Evolutionary conservation across 2,888 invertebrate species (phyloP), one percentile per base, ranked within the genome.

Genomic region (Andrena haemorrhoa): DNA sequence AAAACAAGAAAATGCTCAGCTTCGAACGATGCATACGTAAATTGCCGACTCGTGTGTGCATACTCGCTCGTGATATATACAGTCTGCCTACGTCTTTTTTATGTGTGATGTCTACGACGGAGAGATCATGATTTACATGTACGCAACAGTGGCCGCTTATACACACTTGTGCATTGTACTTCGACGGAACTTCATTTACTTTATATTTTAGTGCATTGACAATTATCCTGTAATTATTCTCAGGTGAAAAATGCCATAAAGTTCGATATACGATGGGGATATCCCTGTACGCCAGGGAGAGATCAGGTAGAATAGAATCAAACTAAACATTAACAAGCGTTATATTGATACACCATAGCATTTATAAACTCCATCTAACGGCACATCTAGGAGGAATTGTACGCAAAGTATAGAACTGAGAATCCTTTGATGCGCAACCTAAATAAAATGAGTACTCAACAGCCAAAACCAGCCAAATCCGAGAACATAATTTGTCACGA

Each of bases 221-320:
- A 63, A 78, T 78, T 78, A 71, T 66, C 65, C 65, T 79, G 71
- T 71, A 79, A 79, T 79, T 71, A 78, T 78, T 79, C 79, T 79
- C 79, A 78, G 79, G 79, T 79, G 41, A 64, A 76, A 41, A 71
- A 79, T 78, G 79, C 79, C 79, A 78, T 78, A 79, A 79, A 78
- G 79, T 79, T 78, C 79, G 79, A 79, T 79, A 66, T 71, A 79
- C 61, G 41, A 35, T 61, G 53, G 53, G 66, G 53, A 72, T 58
- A 65, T 64, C 58, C 64, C 68, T 51, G 41, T 23, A 33, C 29
- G 31, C 4, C 47, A 56, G 61, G 79, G 56, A 60, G 31, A 23
- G 64, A 68, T 61, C 47, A 47, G 71, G 70, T 79, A 71, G 60
- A 23, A 47, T 78, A 78, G 79, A 63, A 79, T 78, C 53, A 61